phyloP scores from a whole-genome alignment of 2,888 invertebrate species.

The Linhomoeus sp. region DNA sequence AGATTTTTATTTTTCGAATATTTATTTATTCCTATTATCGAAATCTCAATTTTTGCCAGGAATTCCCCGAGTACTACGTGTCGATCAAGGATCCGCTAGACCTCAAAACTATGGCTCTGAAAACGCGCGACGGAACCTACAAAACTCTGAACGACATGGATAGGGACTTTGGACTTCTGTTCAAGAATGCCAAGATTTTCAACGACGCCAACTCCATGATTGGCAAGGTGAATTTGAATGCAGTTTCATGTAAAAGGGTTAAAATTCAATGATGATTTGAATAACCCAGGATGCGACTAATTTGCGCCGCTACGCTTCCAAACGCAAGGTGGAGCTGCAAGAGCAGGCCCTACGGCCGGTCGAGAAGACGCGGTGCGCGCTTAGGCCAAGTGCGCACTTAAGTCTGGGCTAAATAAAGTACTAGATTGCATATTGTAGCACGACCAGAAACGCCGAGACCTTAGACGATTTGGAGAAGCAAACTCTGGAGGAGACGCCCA shows the following conservation, averaged over 20 bases:
- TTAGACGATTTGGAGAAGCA: too few species aligned
- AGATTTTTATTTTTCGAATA: too few species aligned
- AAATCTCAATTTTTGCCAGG: constrained; percentile 27
- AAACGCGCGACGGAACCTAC: constrained; percentile 55
- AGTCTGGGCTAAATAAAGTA: too few species aligned
- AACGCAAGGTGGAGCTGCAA: constrained; percentile 43
- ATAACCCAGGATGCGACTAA: constrained; percentile 47
- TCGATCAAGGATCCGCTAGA: constrained; percentile 86
- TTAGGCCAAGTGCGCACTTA: too few species aligned
- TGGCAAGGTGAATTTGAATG: constrained; percentile 51
- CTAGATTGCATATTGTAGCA: too few species aligned
- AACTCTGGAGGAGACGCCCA: too few species aligned
- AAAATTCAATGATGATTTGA: too few species aligned
- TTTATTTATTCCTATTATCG: too few species aligned
- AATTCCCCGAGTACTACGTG: constrained; percentile 84
- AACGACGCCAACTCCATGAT: constrained; percentile 91
- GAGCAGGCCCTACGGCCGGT: background rate
- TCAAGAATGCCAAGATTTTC: constrained; percentile 75
- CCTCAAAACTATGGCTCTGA: constrained; percentile 69
- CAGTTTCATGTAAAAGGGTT: too few species aligned
- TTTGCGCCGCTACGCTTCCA: constrained; percentile 50
- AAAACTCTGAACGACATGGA: constrained; percentile 57
- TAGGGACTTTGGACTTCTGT: constrained; percentile 68
- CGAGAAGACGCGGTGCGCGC: background rate
- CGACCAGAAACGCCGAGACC: too few species aligned